Evolutionary conservation across 1,140 invertebrate species (phyloP).

Genomic region (Rhyacophila brunnea): DNA sequence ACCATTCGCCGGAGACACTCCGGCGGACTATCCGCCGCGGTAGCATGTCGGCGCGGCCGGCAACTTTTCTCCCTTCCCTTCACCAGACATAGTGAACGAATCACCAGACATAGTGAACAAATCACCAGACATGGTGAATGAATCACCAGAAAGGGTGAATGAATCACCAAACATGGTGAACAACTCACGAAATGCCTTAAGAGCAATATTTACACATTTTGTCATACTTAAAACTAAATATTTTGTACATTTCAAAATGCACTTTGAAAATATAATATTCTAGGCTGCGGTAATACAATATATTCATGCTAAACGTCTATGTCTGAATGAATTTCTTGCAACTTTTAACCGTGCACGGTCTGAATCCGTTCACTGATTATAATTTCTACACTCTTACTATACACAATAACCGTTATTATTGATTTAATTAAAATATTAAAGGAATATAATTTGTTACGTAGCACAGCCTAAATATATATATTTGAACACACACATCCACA

Average conservation of each 20-base stretch:
- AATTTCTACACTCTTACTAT: too few species aligned
- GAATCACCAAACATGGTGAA: too few species aligned
- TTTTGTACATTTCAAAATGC: slow-evolving; percentile 26
- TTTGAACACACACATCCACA: slow-evolving; percentile 20
- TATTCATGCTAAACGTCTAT: too few species aligned
- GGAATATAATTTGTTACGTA: slow-evolving; percentile 11
- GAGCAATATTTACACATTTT: slow-evolving; percentile 28
- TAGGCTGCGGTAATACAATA: too few species aligned
- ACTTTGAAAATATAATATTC: background rate
- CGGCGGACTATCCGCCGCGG: slow-evolving; percentile 2
- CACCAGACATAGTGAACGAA: slow-evolving; percentile 14
- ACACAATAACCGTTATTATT: too few species aligned
- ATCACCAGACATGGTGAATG: slow-evolving; percentile 21
- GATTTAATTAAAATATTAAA: too few species aligned
- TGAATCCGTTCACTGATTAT: too few species aligned
- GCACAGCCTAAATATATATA: slow-evolving; percentile 22
- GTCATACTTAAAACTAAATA: slow-evolving; percentile 23
- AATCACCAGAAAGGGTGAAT: slow-evolving; percentile 20
- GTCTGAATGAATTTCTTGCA: too few species aligned
- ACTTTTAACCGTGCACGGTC: too few species aligned
- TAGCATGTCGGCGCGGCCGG: background rate
- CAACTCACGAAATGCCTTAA: slow-evolving; percentile 6
- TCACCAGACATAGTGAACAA: slow-evolving; percentile 20
- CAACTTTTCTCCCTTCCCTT: background rate
- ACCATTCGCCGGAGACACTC: background rate